These are phyloP conservation scores for Sebastolobus altivelis DNA, from an alignment of 2,797 vertebrate species.

Conservation along the genomic window DNA sequence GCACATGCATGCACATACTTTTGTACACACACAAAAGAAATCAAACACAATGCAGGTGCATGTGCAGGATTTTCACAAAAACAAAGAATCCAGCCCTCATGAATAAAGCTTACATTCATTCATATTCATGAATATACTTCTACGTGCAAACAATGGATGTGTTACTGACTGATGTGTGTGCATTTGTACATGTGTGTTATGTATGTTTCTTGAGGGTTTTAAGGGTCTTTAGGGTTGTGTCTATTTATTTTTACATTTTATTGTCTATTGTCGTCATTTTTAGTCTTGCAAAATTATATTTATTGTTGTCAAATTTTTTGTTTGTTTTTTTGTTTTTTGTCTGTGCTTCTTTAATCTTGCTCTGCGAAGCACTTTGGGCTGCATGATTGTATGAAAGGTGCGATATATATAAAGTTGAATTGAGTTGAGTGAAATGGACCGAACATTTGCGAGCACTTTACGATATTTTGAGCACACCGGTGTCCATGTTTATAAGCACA, in stretches of 20 bases:
- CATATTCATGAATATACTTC: not conserved
- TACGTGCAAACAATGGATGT: not conserved
- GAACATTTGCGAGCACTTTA: not conserved
- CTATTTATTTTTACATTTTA: too few relatives aligned
- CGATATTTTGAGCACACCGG: not conserved
- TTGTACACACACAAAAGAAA: constrained; percentile 30
- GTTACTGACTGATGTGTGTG: not conserved
- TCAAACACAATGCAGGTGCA: constrained; percentile 37
- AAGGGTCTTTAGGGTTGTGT: too few relatives aligned
- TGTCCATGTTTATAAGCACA: not conserved
- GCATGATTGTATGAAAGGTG: too few relatives aligned
- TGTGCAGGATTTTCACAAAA: constrained; percentile 9
- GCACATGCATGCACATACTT: constrained; percentile 33
- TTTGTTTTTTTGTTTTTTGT: too few relatives aligned
- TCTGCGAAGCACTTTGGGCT: too few relatives aligned
- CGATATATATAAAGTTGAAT: too few relatives aligned
- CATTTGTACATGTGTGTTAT: not conserved
- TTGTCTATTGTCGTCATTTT: too few relatives aligned
- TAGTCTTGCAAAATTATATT: too few relatives aligned
- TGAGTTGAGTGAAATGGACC: not conserved
- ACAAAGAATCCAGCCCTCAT: constrained; percentile 29
- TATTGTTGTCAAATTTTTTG: too few relatives aligned
- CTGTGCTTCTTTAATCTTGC: too few relatives aligned
- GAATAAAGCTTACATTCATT: not conserved
- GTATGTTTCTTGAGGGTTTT: not conserved